Evolutionary conservation across 2,888 invertebrate genomes (phyloP).

Genomic region (Cantharis nigra): DNA sequence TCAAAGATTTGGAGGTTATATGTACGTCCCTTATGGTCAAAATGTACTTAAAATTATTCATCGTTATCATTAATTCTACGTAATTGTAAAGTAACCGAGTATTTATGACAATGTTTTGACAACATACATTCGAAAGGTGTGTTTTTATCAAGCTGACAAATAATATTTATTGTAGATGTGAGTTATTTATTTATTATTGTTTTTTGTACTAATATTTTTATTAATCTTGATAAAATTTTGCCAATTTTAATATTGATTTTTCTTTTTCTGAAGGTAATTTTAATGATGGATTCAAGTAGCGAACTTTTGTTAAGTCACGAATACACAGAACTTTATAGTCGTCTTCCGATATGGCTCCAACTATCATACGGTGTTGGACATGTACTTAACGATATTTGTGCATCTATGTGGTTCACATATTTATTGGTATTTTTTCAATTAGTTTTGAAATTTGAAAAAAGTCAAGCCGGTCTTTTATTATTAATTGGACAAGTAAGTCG

Average conservation of each 20-base stretch:
- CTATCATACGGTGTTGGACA: slow-evolving; percentile 81
- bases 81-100: background rate
- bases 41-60: background rate
- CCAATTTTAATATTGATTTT: background rate
- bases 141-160: background rate
- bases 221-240: background rate
- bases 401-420: slow-evolving; percentile 95
- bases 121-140: background rate
- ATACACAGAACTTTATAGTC: slow-evolving; percentile 58
- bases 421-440: slow-evolving; percentile 79
- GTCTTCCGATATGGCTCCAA: slow-evolving; percentile 53
- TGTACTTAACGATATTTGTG: slow-evolving; percentile 90
- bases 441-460: slow-evolving; percentile 63
- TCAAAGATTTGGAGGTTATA: background rate
- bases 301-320: slow-evolving; percentile 48
- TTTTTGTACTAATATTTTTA: background rate
- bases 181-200: background rate
- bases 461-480: slow-evolving; percentile 68
- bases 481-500: slow-evolving; percentile 79
- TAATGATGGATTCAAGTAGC: slow-evolving; percentile 40
- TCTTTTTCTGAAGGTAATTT: background rate
- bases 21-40: background rate
- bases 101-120: background rate
- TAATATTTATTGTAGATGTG: background rate
- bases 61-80: background rate